Base-by-base conservation (phyloP, 2,797 vertebrate genomes). In the Syngnathus acus region DNA sequence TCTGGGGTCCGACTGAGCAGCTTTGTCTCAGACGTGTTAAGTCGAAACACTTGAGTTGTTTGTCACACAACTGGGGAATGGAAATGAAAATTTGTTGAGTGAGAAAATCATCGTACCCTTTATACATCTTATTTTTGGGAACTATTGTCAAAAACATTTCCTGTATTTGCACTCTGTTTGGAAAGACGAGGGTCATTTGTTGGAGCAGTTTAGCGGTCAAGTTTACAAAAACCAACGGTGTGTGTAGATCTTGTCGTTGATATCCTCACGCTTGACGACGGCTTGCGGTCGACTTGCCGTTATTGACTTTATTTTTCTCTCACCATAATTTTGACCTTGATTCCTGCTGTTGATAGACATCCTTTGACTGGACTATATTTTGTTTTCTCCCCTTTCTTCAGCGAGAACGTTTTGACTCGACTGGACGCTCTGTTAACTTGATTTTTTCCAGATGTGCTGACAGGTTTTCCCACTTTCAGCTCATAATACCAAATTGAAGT, bases 371-470 rank as follows among this genome's bases (percentile, higher is more conserved):
- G 65, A 67, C 76, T 73, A 57, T 66, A 63, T 78, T 79, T 72
- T 70, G 66, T 68, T 58, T 4, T 58, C 50, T 10, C 26, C 23
- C 23, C 2, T 26, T 66, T 65, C 51, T 65, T 67, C 50, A 61
- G 68, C 11, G 21, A 71, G 75, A 74, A 78, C 67, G 74, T 85
- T 88, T 82, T 68, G 72, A 84, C 75, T 84, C 75, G 78, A 87
- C 78, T 74, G 72, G 80, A 83, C 47, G 72, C 76, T 84, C 64
- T 37, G 81, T 83, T 79, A 69, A 78, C 75, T 81, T 84, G 82
- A 89, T 89, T 82, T 71, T 69, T 86, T 87, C 87, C 90, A 91
- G 87, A 91, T 89, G 90, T 89, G 79, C 84, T 74, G 82, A 82
- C 81, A 79, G 76, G 77, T 81, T 87, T 84, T 80, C 74, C 79